Base-by-base conservation (phyloP, 2,888 invertebrate genomes). In the Caenorhabditis panamensis region DNA sequence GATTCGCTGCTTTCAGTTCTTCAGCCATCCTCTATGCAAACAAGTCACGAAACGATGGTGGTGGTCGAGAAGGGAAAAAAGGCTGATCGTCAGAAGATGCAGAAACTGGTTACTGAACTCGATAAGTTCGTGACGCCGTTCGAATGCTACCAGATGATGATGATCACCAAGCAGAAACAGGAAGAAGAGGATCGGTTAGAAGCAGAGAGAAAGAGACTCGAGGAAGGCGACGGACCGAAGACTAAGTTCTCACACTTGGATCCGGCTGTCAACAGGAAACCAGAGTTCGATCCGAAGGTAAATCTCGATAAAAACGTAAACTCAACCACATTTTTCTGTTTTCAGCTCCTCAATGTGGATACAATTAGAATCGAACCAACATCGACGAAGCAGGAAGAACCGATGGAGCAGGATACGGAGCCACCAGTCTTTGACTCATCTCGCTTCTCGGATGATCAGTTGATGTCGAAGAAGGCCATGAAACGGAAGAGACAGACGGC, bases 401-500 rank as follows among this genome's bases (percentile, higher is more conserved):
- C 49, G 9, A 16, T 53, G 44, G 66, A 59, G 26, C 41, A 58
- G 9, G 66, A 62, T 11, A n/a, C 31, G 2, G 68, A 75, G 13
- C 22, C 61, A 20, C 24, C 53, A 8, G 37, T 81, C 13, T 81
- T 77, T 64, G 64, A 72, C 26, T 53, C 56, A 22, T 73, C 67
- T n/a, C 67, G 73, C 16, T 84, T 78, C 44, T 59, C 68, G 2
- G 86, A 86, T 6, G 80, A 83, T 47, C 77, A 85, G 36, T 22
- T 85, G 9, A 56, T 85, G 59, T 82, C 86, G 18, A 86, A 85
- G 68, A 85, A 85, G 61, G 84, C 82, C 1, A 61, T 86, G 71
- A 84, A 84, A 28, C 51, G 80, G 36, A 78, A 79, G 64, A 44
- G 78, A 53, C 71, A 84, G 59, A 58, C 41, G 11, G 84, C 78